Evolutionary conservation across 2,888 invertebrate species (phyloP), one percentile per base, ranked within the genome.

Genomic region (Bursaphelenchus okinawaensis): DNA sequence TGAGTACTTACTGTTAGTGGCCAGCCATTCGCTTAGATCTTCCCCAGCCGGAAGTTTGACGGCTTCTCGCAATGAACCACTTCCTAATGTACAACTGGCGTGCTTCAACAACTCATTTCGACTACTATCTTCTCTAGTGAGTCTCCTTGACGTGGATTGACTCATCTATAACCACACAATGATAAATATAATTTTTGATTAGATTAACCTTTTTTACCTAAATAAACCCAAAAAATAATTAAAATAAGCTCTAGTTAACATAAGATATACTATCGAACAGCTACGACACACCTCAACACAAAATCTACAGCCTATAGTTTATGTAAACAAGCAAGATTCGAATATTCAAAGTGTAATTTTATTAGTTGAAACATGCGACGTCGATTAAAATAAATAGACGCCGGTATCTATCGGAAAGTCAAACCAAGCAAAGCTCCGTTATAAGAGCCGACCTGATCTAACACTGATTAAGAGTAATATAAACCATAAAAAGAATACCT

Each of bases 21-120:
- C 98, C 52, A 99, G 93, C 98, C 98, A 98, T 87, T 99, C 98
- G 83, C 98, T 96, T 72, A 94, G 88, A 86, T 98, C 98, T 86
- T 99, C 98, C 40, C 98, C 96, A 84, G 95, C 62, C 93, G 96
- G 75, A 26, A 76, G 55, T 28, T 67, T 90, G 63, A 98, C 96
- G 54, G 96, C 98, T 70, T 93, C 88, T 69, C 95, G 87, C 73
- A 98, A 87, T 87, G 96, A 96, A 24, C 95, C 96, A 55, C 94
- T 95, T 65, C 96, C 98, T 52, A 98, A 87, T 0, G 98, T 98
- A 7, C 75, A 71, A 9, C 94, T 94, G 9, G 73, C 69, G 16
- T 93, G 94, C 86, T 94, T 92, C 94, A 95, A 94, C 84, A 96
- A 87, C 85, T 96, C 95, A 89, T 94, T 27, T 19, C 27, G 12